phyloP scores from a whole-genome alignment of 1,140 invertebrate species.

The Ridgeia piscesae region DNA sequence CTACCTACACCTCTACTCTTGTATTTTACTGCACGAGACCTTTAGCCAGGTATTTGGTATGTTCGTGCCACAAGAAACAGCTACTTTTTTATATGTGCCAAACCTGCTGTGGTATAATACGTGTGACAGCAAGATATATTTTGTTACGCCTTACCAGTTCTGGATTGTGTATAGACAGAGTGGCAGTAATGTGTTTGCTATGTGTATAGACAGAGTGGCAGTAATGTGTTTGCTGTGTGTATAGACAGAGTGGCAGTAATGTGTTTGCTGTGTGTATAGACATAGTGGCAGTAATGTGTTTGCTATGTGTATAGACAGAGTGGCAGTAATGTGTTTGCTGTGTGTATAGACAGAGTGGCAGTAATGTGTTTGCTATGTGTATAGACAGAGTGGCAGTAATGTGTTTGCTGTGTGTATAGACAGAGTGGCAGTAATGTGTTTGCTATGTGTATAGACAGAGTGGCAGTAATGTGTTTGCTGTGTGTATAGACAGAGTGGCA shows the following conservation, averaged over 20 bases:
- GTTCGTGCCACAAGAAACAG: no score
- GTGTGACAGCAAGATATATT: neutral
- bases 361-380: neutral
- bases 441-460: neutral
- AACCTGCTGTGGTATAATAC: neutral
- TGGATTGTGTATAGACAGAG: neutral
- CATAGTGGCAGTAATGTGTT: neutral
- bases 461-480: neutral
- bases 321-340: neutral
- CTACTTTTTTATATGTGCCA: neutral
- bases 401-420: neutral
- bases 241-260: neutral
- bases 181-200: neutral
- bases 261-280: neutral
- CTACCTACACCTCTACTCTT: neutral
- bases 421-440: neutral
- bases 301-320: neutral
- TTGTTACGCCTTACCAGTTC: neutral
- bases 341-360: neutral
- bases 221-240: neutral
- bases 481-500: neutral
- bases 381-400: neutral
- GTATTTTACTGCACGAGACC: neutral
- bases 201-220: neutral
- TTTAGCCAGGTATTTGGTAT: no score